Conservation (phyloP, 2,888 invertebrate genomes). For the Tiliacea citrago region DNA sequence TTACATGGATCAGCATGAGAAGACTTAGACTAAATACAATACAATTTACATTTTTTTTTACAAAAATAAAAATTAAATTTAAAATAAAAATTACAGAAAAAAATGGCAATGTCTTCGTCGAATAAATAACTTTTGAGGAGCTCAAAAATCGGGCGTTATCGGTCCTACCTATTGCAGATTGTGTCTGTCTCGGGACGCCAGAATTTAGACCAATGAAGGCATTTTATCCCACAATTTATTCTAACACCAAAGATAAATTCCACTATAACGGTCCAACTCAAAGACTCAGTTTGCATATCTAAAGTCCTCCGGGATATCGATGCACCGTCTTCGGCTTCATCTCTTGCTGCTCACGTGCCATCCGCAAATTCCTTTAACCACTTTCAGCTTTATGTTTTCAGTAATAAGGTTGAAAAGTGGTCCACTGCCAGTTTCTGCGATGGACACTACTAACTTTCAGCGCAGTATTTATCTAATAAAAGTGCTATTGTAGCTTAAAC, state of each 20-base stretch:
- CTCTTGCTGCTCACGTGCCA: slow-evolving; percentile 37
- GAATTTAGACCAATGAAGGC: neutral
- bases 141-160: neutral
- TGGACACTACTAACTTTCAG: slow-evolving; percentile 33
- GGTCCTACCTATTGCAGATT: no score
- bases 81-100: no score
- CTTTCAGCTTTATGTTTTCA: slow-evolving; percentile 3
- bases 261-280: slow-evolving; percentile 23
- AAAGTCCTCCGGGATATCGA: slow-evolving; percentile 39
- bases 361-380: neutral
- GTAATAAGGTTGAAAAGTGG: slow-evolving; percentile 13
- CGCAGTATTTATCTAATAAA: slow-evolving; percentile 54
- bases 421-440: neutral
- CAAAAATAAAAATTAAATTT: no score
- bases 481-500: slow-evolving; percentile 41
- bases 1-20: no score
- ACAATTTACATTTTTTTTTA: no score
- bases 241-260: slow-evolving; percentile 17
- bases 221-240: neutral
- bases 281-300: slow-evolving; percentile 44
- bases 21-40: no score
- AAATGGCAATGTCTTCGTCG: neutral
- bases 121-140: neutral
- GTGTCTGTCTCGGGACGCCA: neutral
- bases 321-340: slow-evolving; percentile 22